phyloP scores from a whole-genome alignment of 2,797 vertebrate species.

The Muscicapa striata region DNA sequence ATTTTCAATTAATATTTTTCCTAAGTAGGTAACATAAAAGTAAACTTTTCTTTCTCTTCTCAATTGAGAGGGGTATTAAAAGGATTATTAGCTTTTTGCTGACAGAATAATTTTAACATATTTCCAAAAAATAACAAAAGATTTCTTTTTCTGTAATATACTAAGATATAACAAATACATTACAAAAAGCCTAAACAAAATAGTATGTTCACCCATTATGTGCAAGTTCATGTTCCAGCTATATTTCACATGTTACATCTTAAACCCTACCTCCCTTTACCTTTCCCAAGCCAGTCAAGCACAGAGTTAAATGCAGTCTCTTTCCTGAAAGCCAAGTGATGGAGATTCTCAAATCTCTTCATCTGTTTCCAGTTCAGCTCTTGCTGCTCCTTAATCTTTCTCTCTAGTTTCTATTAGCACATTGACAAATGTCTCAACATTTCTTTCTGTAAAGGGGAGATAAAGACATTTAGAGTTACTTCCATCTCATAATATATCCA shows the following conservation, averaged over 20 bases:
- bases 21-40: not conserved
- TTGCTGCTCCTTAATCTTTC: conserved; percentile 32
- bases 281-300: not conserved
- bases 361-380: not conserved
- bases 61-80: not conserved
- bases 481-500: not conserved
- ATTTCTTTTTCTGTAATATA: not conserved
- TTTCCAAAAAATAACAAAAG: conserved; percentile 2
- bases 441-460: conserved; percentile 35
- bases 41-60: not conserved
- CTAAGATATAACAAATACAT: conserved; percentile 40
- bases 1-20: not conserved
- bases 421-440: conserved; percentile 43
- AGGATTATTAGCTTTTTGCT: not conserved
- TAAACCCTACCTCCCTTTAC: not conserved
- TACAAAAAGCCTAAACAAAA: conserved; percentile 43
- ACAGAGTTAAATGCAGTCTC: not conserved
- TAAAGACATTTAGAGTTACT: not conserved
- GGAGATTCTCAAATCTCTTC: conserved; percentile 1
- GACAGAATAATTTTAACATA: not conserved
- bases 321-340: not conserved
- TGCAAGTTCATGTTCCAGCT: conserved; percentile 2
- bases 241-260: not conserved
- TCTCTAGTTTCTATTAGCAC: conserved; percentile 46
- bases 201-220: not conserved